Conservation (phyloP, 1,140 invertebrate genomes). For the Oncopeltus fasciatus region DNA sequence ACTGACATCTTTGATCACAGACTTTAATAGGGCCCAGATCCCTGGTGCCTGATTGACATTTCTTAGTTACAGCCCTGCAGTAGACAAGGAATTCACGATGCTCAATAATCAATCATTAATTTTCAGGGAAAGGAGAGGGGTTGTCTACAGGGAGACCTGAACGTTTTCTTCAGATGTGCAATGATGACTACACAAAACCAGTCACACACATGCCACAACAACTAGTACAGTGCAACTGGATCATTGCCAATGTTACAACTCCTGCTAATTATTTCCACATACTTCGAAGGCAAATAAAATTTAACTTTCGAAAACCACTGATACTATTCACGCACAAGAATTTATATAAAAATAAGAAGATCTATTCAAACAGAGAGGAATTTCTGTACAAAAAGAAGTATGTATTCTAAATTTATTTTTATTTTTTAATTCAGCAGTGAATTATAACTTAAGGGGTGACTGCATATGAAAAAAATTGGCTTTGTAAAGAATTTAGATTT, state of each 20-base stretch:
- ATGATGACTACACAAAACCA: conserved; percentile 56
- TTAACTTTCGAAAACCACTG: conserved; percentile 83
- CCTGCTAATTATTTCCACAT: conserved; percentile 96
- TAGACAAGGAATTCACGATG: background rate
- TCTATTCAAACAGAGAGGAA: conserved; percentile 58
- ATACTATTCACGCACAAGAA: conserved; percentile 79
- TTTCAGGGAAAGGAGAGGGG: conserved; percentile 54
- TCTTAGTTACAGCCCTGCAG: background rate
- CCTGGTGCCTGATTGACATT: background rate
- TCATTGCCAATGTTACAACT: conserved; percentile 81
- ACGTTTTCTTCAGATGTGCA: conserved; percentile 75
- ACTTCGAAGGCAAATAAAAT: conserved; percentile 73
- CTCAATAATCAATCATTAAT: background rate
- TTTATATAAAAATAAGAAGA: conserved; percentile 62
- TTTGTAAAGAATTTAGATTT: too few species aligned
- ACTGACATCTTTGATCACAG: too few species aligned
- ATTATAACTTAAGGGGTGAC: too few species aligned
- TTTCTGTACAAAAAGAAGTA: conserved; percentile 55
- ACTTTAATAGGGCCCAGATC: too few species aligned
- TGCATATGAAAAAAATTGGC: too few species aligned
- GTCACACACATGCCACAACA: conserved; percentile 45
- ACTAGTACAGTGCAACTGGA: conserved; percentile 55
- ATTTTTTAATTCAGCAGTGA: too few species aligned
- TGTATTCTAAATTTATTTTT: conserved; percentile 8
- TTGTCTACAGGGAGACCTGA: conserved; percentile 88